Base-by-base conservation (phyloP, 2,888 invertebrate genomes). In the Pollenia labialis region DNA sequence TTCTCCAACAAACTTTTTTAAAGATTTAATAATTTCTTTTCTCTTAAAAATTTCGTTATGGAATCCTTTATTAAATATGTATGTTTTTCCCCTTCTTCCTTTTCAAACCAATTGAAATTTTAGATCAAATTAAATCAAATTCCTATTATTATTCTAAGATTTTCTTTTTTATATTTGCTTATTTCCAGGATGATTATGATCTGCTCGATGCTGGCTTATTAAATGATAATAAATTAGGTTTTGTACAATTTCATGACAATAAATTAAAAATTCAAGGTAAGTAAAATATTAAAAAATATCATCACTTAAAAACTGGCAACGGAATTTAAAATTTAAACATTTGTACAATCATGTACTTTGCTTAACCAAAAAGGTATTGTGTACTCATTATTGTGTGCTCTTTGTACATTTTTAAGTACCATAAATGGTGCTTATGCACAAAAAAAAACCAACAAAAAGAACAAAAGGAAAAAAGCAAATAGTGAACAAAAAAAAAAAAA, bases 191-290 rank as follows among this genome's bases (percentile, higher is more conserved):
- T 60, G 93, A 93, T 89, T 93, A 93, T 85, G 93, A 93, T 90
- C 90, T 93, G 44, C 88, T 91, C 83, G 93, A 93, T 88, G 92
- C 91, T 87, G 92, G 91, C 89, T 88, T 93, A 89, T 88, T 93
- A 90, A 91, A 91, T 91, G 93, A 93, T 92, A 93, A 91, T 92
- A 93, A 93, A 90, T 91, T 93, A 90, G 93, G 92, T 90, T 92
- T 93, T 90, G 91, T 93, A 90, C 93, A 93, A 89, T 92, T 93
- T 90, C 93, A 91, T 89, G 93, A 93, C 91, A 93, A 92, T 92
- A 93, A 93, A 91, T 89, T 93, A 90, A 93, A 92, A 91, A 90
- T 93, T 90, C 92, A 92, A 90, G 93, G 93, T 93, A 88, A 92
- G 92, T 91, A 88, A 81, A 89, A 87, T 69, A 89, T 88, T 85